phyloP scores from a whole-genome alignment of 2,113 vertebrate genomes.

The Lophius piscatorius region DNA sequence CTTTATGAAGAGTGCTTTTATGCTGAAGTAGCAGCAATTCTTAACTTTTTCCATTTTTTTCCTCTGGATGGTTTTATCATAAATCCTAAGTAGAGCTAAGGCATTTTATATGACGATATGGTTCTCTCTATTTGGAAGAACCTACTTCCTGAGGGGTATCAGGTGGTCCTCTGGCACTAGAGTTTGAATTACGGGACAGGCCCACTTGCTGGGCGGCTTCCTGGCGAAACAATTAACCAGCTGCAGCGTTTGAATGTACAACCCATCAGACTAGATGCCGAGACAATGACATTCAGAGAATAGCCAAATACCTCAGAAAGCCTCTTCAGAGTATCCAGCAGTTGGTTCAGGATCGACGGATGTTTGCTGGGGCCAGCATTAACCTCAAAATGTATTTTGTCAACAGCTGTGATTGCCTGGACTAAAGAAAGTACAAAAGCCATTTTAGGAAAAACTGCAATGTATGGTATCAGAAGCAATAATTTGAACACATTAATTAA shows the following conservation, averaged over 20 bases:
- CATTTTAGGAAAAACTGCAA: background rate
- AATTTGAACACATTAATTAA: too few relatives aligned
- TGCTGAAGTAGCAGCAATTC: too few relatives aligned
- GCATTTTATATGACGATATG: too few relatives aligned
- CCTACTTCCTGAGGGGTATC: slow-evolving; percentile 14
- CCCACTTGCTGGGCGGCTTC: background rate
- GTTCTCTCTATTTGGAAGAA: background rate
- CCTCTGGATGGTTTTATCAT: too few relatives aligned
- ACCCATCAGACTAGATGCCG: slow-evolving; percentile 27
- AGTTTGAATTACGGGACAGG: slow-evolving; percentile 31
- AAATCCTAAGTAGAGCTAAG: too few relatives aligned
- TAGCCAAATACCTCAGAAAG: slow-evolving; percentile 66
- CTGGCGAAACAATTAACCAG: slow-evolving; percentile 44
- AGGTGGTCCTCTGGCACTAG: slow-evolving; percentile 3
- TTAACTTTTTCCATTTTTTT: too few relatives aligned
- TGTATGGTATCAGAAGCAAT: background rate
- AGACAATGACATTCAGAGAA: slow-evolving; percentile 8
- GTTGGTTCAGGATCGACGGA: slow-evolving; percentile 21
- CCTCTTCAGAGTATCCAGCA: slow-evolving; percentile 50
- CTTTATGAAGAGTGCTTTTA: too few relatives aligned
- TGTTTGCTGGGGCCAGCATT: slow-evolving; percentile 20
- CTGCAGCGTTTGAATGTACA: slow-evolving; percentile 2
- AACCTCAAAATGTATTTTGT: slow-evolving; percentile 77
- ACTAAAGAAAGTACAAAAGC: slow-evolving; percentile 49
- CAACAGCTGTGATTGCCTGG: slow-evolving; percentile 61